Conservation (phyloP, 2,888 invertebrate species). For the Pseudolycoriella hygida region DNA sequence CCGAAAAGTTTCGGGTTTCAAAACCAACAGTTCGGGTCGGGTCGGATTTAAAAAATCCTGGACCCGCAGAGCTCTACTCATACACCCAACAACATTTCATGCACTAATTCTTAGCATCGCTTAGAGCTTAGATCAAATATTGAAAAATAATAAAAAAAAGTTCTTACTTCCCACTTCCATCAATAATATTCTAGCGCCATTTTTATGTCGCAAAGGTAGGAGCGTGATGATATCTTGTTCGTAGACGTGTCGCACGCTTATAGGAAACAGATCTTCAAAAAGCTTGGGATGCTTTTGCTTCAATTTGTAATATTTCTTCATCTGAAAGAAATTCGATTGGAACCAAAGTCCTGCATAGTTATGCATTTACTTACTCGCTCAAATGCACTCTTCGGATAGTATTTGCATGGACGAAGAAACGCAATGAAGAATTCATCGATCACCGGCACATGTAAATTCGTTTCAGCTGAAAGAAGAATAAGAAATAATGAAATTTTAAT, state of each 20-base stretch:
- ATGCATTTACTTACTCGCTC: constrained; percentile 38
- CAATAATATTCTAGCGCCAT: constrained; percentile 49
- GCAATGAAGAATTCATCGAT: constrained; percentile 56
- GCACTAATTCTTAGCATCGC: too few relatives aligned
- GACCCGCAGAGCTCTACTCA: too few relatives aligned
- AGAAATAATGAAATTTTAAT: not conserved
- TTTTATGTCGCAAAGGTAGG: constrained; percentile 46
- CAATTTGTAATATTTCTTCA: constrained; percentile 55
- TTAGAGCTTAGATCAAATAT: too few relatives aligned
- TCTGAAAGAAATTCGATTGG: constrained; percentile 29
- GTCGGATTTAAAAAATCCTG: too few relatives aligned
- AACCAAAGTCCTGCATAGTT: too few relatives aligned
- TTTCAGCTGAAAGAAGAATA: constrained; percentile 36
- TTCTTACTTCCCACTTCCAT: constrained; percentile 51
- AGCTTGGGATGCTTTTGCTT: constrained; percentile 41
- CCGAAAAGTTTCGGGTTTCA: too few relatives aligned
- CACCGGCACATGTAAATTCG: constrained; percentile 40
- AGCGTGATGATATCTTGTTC: constrained; percentile 47
- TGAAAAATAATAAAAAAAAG: too few relatives aligned
- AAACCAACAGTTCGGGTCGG: too few relatives aligned
- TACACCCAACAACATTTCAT: too few relatives aligned
- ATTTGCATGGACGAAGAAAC: constrained; percentile 74
- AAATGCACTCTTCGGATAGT: constrained; percentile 65
- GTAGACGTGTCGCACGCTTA: constrained; percentile 41
- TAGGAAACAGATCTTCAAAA: constrained; percentile 43